These are phyloP conservation scores for Monoplex corrugatus DNA, from an alignment of 2,888 invertebrate species.

Conservation along the genomic window DNA sequence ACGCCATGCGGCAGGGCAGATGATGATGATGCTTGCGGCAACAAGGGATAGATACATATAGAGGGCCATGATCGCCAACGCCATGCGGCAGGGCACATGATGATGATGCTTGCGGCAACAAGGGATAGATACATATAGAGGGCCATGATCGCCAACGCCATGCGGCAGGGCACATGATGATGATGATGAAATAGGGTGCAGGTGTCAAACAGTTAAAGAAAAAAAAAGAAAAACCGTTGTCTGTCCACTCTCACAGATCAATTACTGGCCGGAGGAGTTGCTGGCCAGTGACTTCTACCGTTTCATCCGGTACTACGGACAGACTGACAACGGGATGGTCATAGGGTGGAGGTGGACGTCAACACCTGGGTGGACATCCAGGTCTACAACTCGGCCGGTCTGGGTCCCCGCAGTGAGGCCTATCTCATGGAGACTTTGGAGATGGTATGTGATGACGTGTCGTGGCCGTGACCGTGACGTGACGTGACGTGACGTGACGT, in stretches of 20 bases:
- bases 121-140: no score
- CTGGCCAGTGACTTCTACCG: constrained; percentile 10
- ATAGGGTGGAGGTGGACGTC: constrained; percentile 93
- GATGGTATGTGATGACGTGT: constrained; percentile 1
- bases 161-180: no score
- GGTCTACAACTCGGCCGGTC: constrained; percentile 97
- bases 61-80: no score
- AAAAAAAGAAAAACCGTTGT: no score
- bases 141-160: no score
- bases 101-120: no score
- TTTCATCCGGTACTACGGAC: constrained; percentile 87
- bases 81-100: no score
- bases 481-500: background rate
- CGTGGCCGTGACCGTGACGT: background rate
- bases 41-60: no score
- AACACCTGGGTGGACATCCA: constrained; percentile 54
- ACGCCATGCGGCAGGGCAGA: no score
- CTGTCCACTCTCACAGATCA: constrained; percentile 85
- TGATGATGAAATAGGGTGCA: no score
- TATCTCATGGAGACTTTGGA: constrained; percentile 84
- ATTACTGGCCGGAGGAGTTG: constrained; percentile 90
- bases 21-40: no score
- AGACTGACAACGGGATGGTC: constrained; percentile 92
- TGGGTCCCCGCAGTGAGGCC: constrained; percentile 96
- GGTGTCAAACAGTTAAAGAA: no score